Percentiles rank a stretch among this genome's conserved stretches.
Evolutionary conservation across 2,797 vertebrate species (phyloP).

Genomic region (Octomys mimax): DNA sequence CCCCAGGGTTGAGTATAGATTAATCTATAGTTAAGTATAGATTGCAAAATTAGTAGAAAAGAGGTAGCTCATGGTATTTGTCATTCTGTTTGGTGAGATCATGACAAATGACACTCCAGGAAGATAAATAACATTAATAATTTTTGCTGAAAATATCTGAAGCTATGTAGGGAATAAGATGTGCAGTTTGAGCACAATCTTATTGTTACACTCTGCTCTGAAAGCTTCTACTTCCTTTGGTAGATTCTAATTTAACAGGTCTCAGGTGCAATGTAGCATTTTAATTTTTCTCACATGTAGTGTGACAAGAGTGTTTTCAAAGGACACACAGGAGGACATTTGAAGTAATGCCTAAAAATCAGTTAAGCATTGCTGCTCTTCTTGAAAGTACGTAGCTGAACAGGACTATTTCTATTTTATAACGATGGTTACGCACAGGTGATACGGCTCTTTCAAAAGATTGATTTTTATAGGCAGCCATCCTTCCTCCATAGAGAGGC

Average conservation of each 20-base stretch:
- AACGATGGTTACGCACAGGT: neutral
- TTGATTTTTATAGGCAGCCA: neutral
- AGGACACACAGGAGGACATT: neutral
- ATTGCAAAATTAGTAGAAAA: neutral
- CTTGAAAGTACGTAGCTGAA: neutral
- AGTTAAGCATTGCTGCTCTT: neutral
- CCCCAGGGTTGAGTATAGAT: too few relatives aligned
- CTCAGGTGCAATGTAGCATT: rapidly evolving
- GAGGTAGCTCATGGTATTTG: neutral
- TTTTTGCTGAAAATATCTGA: neutral
- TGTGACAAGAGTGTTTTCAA: neutral
- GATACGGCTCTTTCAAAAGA: neutral
- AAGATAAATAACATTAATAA: neutral
- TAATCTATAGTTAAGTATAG: neutral
- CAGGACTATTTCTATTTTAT: neutral
- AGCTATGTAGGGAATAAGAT: neutral
- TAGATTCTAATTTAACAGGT: neutral
- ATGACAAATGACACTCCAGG: neutral
- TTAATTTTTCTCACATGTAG: neutral
- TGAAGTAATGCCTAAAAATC: neutral
- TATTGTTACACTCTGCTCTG: neutral
- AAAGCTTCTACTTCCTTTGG: neutral
- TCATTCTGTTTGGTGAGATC: neutral
- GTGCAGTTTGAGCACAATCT: neutral
- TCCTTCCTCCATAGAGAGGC: neutral